phyloP scores from a whole-genome alignment of 2,888 invertebrate genomes.

The Tiliacea citrago region DNA sequence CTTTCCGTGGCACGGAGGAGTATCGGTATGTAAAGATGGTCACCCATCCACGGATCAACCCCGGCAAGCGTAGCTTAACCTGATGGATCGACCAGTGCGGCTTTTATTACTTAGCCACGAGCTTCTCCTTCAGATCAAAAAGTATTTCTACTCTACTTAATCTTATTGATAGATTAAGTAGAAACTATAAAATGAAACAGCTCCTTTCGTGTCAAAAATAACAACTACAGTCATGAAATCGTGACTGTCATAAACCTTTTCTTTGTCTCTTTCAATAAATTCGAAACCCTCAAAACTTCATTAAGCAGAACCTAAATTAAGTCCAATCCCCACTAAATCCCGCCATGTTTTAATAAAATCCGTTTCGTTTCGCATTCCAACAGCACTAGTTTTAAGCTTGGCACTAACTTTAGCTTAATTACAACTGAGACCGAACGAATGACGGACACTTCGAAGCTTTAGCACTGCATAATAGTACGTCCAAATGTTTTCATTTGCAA shows the following conservation, averaged over 20 bases:
- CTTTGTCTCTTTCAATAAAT: neutral
- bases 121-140: too few species aligned
- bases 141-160: too few species aligned
- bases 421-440: conserved; percentile 46
- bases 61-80: too few species aligned
- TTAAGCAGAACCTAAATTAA: neutral
- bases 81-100: too few species aligned
- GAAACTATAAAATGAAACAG: neutral
- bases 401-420: conserved; percentile 57
- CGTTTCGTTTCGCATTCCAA: conserved; percentile 20
- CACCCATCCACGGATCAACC: too few species aligned
- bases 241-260: neutral
- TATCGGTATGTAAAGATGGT: too few species aligned
- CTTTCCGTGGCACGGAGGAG: too few species aligned
- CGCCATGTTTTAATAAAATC: conserved; percentile 22
- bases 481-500: conserved; percentile 58
- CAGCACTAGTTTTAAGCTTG: conserved; percentile 31
- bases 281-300: neutral
- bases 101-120: too few species aligned
- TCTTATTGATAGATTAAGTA: too few species aligned
- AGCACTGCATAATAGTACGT: conserved; percentile 55
- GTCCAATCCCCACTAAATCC: neutral
- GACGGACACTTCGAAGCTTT: conserved; percentile 60
- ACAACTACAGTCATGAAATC: neutral
- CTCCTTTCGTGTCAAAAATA: neutral